Evolutionary conservation across 2,113 vertebrate species (phyloP), one percentile per base, ranked within the genome.

Genomic region (Brevimyrus niger): DNA sequence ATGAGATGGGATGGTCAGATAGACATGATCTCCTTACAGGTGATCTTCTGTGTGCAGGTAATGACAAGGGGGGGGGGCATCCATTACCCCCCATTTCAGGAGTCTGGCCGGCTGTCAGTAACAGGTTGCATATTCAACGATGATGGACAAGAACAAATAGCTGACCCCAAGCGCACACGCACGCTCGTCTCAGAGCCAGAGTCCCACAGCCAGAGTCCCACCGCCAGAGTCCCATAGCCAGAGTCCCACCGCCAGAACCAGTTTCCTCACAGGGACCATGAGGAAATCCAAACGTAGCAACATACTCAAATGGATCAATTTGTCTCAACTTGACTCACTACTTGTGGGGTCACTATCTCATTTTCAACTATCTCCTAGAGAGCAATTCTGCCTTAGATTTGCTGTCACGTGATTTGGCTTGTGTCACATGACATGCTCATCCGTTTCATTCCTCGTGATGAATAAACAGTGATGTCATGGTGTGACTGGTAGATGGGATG

Each of bases 41-140:
- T 95, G 93, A 90, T 93, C 94, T 93, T 94, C 93, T 94, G 53
- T 93, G 91, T 69, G 90, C 0, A 4, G 89, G 90, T 91, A 92
- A 90, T 93, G 91, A 89, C 90, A 42, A 88, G 91, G 92, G 92
- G 27, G 91, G 55, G 88, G 91, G 93, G 53, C 4, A 1, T 55
- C 51, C 89, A 87, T 87, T 73, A 50, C 11, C 83, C 85, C 61
- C 58, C 35, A 27, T 69, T 87, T 69, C 58, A 42, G 61, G 47
- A 87, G 46, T 87, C 65, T 38, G 35, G 50, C 48, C 38, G 23
- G 53, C 51, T 47, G 69, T 53, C 89, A 82, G 35, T 58, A 73
- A 87, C 86, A 58, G 86, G 65, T 47, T 27, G 5, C 87, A 46
- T 17, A 27, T 88, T 90, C 69, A 42, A 27, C 21, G 50, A 84